Percentiles rank a stretch among this genome's conserved stretches.
Evolutionary conservation across 1,140 invertebrate species (phyloP).

Genomic region (Hesperophylax magnus): DNA sequence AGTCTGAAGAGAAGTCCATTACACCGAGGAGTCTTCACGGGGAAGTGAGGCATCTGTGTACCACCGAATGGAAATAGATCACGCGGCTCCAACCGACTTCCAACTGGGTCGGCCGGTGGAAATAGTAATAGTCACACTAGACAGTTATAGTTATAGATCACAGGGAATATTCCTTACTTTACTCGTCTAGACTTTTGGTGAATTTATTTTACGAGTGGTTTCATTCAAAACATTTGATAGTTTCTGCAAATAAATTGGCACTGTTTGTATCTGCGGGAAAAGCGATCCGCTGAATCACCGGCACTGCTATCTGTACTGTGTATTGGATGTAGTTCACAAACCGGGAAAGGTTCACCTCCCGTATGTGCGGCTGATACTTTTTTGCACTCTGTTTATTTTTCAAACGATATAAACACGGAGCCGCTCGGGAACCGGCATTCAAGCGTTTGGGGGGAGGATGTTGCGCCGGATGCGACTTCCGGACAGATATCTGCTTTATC

Average conservation of each 20-base stretch:
- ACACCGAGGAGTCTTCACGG: slow-evolving; percentile 14
- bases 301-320: too few species aligned
- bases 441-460: slow-evolving; percentile 10
- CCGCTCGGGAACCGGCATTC: not conserved
- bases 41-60: slow-evolving; percentile 8
- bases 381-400: slow-evolving; percentile 16
- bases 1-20: slow-evolving; percentile 18
- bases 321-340: too few species aligned
- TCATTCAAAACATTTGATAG: not conserved
- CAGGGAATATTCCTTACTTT: too few species aligned
- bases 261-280: too few species aligned
- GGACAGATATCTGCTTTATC: slow-evolving; percentile 32
- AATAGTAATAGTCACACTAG: slow-evolving; percentile 25
- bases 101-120: slow-evolving; percentile 33
- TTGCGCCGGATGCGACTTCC: slow-evolving; percentile 30
- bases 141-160: not conserved
- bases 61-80: slow-evolving; percentile 31
- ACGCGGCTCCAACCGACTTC: not conserved
- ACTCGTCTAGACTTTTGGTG: too few species aligned
- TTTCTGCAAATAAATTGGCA: too few species aligned
- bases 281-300: too few species aligned
- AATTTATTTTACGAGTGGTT: not conserved
- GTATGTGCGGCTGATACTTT: not conserved
- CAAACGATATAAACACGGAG: not conserved
- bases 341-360: too few species aligned